A percentile compares a stretch with the other conserved stretches of the same genome.
phyloP scores from a whole-genome alignment of 92 coral and sea anemone species.

The Parazoanthus darwini region DNA sequence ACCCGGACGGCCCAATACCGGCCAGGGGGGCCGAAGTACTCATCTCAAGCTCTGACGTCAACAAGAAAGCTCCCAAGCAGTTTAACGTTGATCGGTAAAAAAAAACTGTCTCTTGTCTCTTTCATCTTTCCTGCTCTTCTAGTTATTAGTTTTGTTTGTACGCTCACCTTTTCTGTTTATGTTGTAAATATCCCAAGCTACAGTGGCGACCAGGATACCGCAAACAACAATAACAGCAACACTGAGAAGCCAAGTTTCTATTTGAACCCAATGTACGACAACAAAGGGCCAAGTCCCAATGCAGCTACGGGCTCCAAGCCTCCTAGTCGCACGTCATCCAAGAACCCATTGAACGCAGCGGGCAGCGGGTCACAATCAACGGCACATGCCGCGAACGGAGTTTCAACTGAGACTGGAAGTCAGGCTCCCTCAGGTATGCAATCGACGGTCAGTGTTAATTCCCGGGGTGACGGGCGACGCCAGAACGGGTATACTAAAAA shows the following conservation, averaged over 20 bases:
- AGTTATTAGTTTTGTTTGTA: not conserved
- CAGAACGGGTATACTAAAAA: too few relatives aligned
- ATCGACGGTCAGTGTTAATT: not conserved
- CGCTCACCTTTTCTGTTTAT: not conserved
- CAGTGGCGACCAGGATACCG: slow-evolving; percentile 2
- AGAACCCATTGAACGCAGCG: slow-evolving; percentile 14
- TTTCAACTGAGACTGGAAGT: slow-evolving; percentile 1
- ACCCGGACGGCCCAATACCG: slow-evolving; percentile 11
- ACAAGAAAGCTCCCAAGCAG: slow-evolving; percentile 6
- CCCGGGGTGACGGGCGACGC: too few relatives aligned
- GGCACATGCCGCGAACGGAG: not conserved
- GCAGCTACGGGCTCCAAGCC: slow-evolving; percentile 21
- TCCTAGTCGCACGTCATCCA: slow-evolving; percentile 34
- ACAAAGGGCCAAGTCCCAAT: slow-evolving; percentile 26
- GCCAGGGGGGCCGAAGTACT: slow-evolving; percentile 33
- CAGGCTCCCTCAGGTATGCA: slow-evolving; percentile 17
- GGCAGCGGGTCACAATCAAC: slow-evolving; percentile 2
- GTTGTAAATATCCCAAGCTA: not conserved
- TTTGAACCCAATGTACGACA: slow-evolving; percentile 42
- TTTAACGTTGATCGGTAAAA: slow-evolving; percentile 32
- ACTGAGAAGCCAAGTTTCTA: slow-evolving; percentile 30
- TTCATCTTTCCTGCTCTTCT: not conserved
- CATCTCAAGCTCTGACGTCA: slow-evolving; percentile 8
- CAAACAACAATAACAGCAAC: slow-evolving; percentile 12
- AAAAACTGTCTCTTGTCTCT: not conserved